Evolutionary conservation across 23 tunicate species (phyloP).

Genomic region (Ciona savignyi): DNA sequence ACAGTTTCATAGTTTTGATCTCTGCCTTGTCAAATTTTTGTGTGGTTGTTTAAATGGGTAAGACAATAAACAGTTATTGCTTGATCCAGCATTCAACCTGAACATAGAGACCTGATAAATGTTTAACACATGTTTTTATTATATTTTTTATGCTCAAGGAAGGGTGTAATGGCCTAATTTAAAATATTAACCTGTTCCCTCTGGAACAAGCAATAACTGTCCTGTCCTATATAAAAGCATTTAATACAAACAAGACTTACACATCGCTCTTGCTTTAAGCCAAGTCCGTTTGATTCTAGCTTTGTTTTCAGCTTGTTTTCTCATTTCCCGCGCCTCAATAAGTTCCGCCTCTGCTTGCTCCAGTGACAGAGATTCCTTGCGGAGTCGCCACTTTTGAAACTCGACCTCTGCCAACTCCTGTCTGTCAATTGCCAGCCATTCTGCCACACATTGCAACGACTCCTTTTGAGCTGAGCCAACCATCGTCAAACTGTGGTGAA

Average conservation of each 20-base stretch:
- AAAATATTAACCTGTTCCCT: no score
- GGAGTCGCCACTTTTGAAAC: slow-evolving; percentile 35
- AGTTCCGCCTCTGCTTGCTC: slow-evolving; percentile 30
- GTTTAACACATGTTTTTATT: no score
- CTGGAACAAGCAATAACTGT: not conserved
- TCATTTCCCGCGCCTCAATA: slow-evolving; percentile 25
- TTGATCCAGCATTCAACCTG: no score
- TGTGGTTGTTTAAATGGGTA: no score
- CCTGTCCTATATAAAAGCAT: not conserved
- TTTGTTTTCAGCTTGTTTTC: slow-evolving; percentile 36
- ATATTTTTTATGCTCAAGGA: no score
- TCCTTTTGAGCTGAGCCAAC: slow-evolving; percentile 36
- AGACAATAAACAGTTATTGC: no score
- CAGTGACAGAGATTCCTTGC: slow-evolving; percentile 22
- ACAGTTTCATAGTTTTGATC: no score
- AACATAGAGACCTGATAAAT: no score
- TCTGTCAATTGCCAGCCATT: slow-evolving; percentile 24
- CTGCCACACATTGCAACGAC: slow-evolving; percentile 6
- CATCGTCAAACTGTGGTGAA: slow-evolving; percentile 13
- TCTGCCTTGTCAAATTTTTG: no score
- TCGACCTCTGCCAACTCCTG: slow-evolving; percentile 28
- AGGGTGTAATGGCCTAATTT: no score
- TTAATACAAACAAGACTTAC: not conserved
- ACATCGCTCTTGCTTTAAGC: slow-evolving; percentile 11
- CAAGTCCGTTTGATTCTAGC: slow-evolving; percentile 8